phyloP scores from a whole-genome alignment of 2,797 vertebrate species.

The Hirundo rustica region DNA sequence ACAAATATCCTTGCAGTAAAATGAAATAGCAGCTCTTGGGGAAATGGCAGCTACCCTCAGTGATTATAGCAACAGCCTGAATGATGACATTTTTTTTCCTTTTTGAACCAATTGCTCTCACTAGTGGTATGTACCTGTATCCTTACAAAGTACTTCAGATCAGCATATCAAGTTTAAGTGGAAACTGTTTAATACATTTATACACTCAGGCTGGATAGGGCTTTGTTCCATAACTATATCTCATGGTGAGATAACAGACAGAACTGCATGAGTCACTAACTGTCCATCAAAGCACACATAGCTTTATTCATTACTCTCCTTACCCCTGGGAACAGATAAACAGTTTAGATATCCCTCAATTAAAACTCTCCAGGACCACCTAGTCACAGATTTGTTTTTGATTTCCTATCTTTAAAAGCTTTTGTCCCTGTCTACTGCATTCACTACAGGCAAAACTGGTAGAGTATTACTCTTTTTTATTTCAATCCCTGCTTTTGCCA shows the following conservation, averaged over 20 bases:
- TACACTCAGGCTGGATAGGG: background rate
- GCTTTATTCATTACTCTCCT: background rate
- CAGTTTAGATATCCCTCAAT: background rate
- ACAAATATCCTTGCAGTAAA: conserved; percentile 6
- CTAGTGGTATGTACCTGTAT: background rate
- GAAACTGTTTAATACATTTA: background rate
- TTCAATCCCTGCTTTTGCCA: background rate
- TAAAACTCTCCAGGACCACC: conserved; percentile 13
- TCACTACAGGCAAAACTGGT: background rate
- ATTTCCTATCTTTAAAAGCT: background rate
- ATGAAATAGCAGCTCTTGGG: background rate
- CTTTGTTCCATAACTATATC: conserved; percentile 14
- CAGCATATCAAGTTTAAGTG: background rate
- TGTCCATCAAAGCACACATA: conserved; percentile 6
- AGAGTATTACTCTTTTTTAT: background rate
- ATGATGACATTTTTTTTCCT: background rate
- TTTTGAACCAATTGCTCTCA: background rate
- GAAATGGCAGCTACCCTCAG: background rate
- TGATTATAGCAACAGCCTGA: background rate
- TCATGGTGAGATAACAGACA: conserved; percentile 14
- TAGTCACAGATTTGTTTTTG: background rate
- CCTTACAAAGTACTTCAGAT: background rate
- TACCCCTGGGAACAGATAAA: conserved; percentile 30
- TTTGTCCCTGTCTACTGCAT: background rate
- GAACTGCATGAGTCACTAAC: conserved; percentile 7